Evolutionary conservation across 2,113 vertebrate genomes (phyloP), one percentile per base, ranked within the genome.

Genomic region (Cinclus mexicanus): DNA sequence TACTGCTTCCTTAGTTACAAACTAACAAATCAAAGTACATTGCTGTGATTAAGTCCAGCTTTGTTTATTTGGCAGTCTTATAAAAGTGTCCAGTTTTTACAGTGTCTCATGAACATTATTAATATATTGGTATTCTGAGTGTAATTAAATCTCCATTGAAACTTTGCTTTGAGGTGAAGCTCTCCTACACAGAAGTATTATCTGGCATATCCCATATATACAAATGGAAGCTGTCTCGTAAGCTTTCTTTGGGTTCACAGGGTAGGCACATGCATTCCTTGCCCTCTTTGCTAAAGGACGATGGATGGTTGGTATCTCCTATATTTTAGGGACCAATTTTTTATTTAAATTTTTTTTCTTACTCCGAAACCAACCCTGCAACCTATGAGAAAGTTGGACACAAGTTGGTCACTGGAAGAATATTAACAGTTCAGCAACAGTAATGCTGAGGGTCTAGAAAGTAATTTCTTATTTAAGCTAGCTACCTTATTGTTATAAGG

Each of bases 51-150:
- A 67, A 52, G 35, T 70, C 31, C 74, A 69, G 67, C 50, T 87
- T 88, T 77, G 56, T 70, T 93, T 83, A 31, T 79, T 24, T 90
- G 67, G 16, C 82, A 83, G 2, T n/a, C 61, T 49, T 68, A 14
- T 28, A 81, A 56, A 86, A 84, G 25, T 35, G 47, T 79, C 57
- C 33, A 13, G 35, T 18, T 69, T 90, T 81, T 59, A 75, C 17
- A 67, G 35, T 25, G 23, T 49, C 24, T n/a, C 14, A 19, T 47
- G 14, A 68, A 59, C 0, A 1, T 61, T 87, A 63, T 0, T 39
- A 42, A 90, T 28, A 91, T 23, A 33, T 52, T 80, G 33, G 18
- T 86, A 61, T 17, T 68, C 41, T 42, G 26, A 42, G 9, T 46
- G 4, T 24, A 14, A 56, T 76, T 78, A 78, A 74, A 68, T 41